These are phyloP conservation scores for Leptinotarsa undecemlineata DNA, from an alignment of 1,140 invertebrate species.

Conservation along the genomic window DNA sequence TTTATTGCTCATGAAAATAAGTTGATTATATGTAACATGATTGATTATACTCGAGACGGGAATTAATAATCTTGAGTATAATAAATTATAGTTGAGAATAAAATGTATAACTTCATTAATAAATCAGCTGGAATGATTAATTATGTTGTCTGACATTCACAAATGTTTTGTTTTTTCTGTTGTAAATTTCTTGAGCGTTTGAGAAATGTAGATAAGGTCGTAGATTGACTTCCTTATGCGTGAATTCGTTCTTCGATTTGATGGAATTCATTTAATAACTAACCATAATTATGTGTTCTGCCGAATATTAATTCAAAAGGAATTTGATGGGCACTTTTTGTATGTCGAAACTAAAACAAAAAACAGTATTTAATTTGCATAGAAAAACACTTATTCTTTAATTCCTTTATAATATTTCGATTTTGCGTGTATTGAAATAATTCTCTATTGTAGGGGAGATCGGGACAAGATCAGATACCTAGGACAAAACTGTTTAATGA, in stretches of 20 bases:
- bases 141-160: conserved; percentile 22
- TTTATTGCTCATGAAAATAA: conserved; percentile 27
- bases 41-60: conserved; percentile 20
- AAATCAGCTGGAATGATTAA: conserved; percentile 15
- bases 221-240: neutral
- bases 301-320: too few relatives aligned
- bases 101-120: conserved; percentile 25
- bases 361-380: too few relatives aligned
- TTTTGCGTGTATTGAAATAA: too few relatives aligned
- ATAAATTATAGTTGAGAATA: conserved; percentile 25
- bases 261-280: too few relatives aligned
- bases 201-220: neutral
- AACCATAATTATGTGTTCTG: too few relatives aligned
- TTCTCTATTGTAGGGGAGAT: too few relatives aligned
- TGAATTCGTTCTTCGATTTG: neutral
- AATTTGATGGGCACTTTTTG: too few relatives aligned
- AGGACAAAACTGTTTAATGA: too few relatives aligned
- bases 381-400: too few relatives aligned
- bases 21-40: conserved; percentile 22
- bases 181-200: neutral
- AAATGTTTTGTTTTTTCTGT: conserved; percentile 16
- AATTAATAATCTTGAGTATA: conserved; percentile 24
- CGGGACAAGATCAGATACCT: too few relatives aligned
- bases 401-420: too few relatives aligned
- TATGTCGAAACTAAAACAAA: too few relatives aligned